Base-by-base conservation (phyloP, 1,140 invertebrate genomes). In the Melanaphis sacchari region DNA sequence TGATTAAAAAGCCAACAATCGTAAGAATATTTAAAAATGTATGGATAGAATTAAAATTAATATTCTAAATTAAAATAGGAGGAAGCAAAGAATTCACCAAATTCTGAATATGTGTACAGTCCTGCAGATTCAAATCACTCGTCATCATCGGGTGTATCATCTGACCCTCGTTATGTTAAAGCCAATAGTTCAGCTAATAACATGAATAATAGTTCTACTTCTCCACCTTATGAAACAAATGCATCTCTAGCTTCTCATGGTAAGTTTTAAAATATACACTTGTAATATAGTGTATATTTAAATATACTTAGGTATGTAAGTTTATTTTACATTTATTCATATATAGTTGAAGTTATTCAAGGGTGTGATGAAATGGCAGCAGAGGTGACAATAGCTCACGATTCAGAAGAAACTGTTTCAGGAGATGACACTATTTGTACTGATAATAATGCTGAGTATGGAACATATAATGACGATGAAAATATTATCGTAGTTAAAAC, bases 351-450 rank as follows among this genome's bases (percentile, higher is more conserved):
- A 93, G 81, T 93, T 84, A 93, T 93, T 85, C 91, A 93, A 93
- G 81, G 91, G 46, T 93, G 91, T 84, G 91, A 93, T 93, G 91
- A 93, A 93, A 93, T 93, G 91, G 91, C 91, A 41, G 91, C 91
- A 8, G 91, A 93, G 41, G 91, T 93, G 24, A 93, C 81, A 84
- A 93, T 93, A 85, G 91, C 91, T 85, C 81, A 93, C 11, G 91
- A 93, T 54, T 85, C 91, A 3, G 91, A 93, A 84, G 91, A 93
- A 54, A 93, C 91, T 15, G 91, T 93, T 40, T 93, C 81, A 9
- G 91, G 91, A 52, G 91, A 93, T 85, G 81, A 93, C 15, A 93
- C 91, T 24, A 93, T 93, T 43, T 93, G 91, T 54, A 93, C 91
- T 31, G 91, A 93, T 31, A 93, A 93, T 22, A 93, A 93, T 93